Percentiles rank a stretch among this genome's conserved stretches.
These are phyloP conservation scores for Varroa destructor DNA, from an alignment of 1,140 invertebrate species.

Conservation along the genomic window DNA sequence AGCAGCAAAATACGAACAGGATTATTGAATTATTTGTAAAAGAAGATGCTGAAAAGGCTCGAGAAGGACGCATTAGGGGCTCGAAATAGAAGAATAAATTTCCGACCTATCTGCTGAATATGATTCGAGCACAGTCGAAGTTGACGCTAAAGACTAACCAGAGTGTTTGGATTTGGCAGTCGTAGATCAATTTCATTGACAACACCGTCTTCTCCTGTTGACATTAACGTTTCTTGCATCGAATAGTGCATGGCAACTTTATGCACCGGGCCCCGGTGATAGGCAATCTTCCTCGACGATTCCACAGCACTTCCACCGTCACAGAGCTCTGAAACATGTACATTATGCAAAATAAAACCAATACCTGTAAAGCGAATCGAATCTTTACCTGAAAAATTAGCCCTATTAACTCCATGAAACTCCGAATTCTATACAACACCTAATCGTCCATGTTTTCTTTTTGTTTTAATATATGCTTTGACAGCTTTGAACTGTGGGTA, in stretches of 20 bases:
- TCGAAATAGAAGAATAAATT: too few species aligned
- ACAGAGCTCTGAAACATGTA: background rate
- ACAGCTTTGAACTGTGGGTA: too few species aligned
- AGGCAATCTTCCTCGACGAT: constrained; percentile 49
- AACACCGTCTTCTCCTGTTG: constrained; percentile 71
- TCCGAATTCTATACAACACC: background rate
- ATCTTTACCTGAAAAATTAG: background rate
- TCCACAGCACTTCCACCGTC: constrained; percentile 32
- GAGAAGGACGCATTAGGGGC: too few species aligned
- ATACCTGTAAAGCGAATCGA: background rate
- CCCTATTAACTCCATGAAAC: constrained; percentile 1
- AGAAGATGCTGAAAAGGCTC: too few species aligned
- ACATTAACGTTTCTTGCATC: constrained; percentile 62
- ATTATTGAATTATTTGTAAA: too few species aligned
- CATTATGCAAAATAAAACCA: background rate
- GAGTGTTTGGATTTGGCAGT: constrained; percentile 52
- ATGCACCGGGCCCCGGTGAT: constrained; percentile 59
- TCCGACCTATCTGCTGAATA: too few species aligned
- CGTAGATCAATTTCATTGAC: constrained; percentile 69
- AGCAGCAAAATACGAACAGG: too few species aligned
- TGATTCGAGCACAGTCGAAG: too few species aligned
- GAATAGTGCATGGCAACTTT: constrained; percentile 46
- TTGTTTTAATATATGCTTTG: too few species aligned
- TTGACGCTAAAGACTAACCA: constrained; percentile 34
- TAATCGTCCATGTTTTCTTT: too few species aligned